Evolutionary conservation across 2,888 invertebrate genomes (phyloP).

Genomic region (Digitonthophagus gazella): DNA sequence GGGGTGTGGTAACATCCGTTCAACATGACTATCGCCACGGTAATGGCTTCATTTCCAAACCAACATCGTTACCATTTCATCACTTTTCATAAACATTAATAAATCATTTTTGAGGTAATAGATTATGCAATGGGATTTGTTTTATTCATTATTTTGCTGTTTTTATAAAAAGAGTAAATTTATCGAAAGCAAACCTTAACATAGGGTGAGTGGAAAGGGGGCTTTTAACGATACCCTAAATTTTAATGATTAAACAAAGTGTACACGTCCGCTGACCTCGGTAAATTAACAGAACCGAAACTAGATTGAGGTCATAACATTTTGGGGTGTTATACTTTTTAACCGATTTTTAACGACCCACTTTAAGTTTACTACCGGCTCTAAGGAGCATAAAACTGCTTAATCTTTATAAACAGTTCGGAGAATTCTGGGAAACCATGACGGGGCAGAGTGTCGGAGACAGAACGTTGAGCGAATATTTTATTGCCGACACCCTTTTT

Average conservation of each 20-base stretch:
- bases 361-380: constrained; percentile 9
- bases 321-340: neutral
- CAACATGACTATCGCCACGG: neutral
- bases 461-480: constrained; percentile 30
- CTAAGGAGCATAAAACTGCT: neutral
- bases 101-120: neutral
- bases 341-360: neutral
- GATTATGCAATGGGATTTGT: neutral
- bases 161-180: neutral
- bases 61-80: too few species aligned
- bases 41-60: too few species aligned
- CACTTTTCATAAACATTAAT: too few species aligned
- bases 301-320: constrained; percentile 1
- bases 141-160: neutral
- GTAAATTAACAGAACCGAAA: neutral
- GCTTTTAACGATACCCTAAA: neutral
- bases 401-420: neutral
- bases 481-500: constrained; percentile 23
- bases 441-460: constrained; percentile 9
- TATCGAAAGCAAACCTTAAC: neutral
- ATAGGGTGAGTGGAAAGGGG: neutral
- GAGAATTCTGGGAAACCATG: neutral
- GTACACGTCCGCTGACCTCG: neutral
- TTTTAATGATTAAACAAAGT: neutral
- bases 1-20: neutral